Evolutionary conservation across 2,797 vertebrate genomes (phyloP).

Genomic region (Poecilia wingei): DNA sequence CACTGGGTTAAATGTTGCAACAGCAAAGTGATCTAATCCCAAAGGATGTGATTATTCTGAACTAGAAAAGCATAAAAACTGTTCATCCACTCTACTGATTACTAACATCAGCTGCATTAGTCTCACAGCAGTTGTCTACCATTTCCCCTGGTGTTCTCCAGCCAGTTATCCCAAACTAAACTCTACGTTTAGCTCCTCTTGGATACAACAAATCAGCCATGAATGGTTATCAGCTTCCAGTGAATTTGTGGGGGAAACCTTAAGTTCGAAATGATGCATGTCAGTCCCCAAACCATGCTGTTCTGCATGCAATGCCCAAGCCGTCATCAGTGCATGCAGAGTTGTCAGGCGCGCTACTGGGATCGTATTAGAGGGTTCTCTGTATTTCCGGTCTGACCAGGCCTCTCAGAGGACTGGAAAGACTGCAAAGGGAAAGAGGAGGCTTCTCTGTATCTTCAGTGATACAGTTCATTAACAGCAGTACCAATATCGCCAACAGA

Average conservation of each 20-base stretch:
- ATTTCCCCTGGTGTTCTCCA: not conserved
- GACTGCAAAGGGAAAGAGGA: slow-evolving; percentile 49
- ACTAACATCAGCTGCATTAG: not conserved
- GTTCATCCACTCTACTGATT: slow-evolving; percentile 2
- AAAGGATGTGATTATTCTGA: slow-evolving; percentile 10
- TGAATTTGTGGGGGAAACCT: slow-evolving; percentile 23
- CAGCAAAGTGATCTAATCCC: not conserved
- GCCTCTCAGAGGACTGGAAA: slow-evolving; percentile 46
- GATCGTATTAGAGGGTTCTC: slow-evolving; percentile 35
- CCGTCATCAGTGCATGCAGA: slow-evolving; percentile 76
- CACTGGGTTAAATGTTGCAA: not conserved
- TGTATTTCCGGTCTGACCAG: slow-evolving; percentile 53
- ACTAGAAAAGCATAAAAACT: slow-evolving; percentile 5
- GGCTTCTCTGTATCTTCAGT: slow-evolving; percentile 66
- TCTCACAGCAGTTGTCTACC: slow-evolving; percentile 7
- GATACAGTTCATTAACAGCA: slow-evolving; percentile 47
- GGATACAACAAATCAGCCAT: slow-evolving; percentile 16
- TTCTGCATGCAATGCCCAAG: slow-evolving; percentile 75
- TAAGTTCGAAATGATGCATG: slow-evolving; percentile 62
- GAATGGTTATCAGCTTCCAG: slow-evolving; percentile 32
- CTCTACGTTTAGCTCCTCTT: slow-evolving; percentile 15
- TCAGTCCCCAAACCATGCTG: slow-evolving; percentile 75
- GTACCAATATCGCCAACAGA: slow-evolving; percentile 23
- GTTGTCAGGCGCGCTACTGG: slow-evolving; percentile 62
- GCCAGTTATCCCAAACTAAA: slow-evolving; percentile 5